A percentile compares a stretch with the other conserved stretches of the same genome.
phyloP scores from a whole-genome alignment of 2,888 invertebrate species.

The Clitarchus hookeri region DNA sequence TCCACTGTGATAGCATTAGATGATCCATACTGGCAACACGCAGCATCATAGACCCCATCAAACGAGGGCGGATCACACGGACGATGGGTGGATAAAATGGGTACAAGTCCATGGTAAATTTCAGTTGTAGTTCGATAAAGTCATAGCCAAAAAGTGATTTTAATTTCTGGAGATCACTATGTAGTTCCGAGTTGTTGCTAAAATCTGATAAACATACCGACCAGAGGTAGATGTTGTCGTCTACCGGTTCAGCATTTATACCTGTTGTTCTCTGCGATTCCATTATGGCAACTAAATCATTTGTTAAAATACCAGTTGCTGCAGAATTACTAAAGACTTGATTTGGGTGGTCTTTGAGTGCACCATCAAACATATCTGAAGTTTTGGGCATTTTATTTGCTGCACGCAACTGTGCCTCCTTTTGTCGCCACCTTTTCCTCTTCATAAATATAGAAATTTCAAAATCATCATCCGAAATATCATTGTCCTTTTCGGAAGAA shows the following conservation, averaged over 20 bases:
- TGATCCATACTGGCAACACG: constrained; percentile 48
- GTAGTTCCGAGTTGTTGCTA: constrained; percentile 44
- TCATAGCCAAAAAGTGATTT: constrained; percentile 49
- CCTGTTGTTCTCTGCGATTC: constrained; percentile 47
- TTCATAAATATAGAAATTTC: constrained; percentile 39
- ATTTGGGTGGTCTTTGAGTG: constrained; percentile 43
- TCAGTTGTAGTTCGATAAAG: constrained; percentile 52
- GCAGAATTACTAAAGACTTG: constrained; percentile 52
- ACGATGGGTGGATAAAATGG: constrained; percentile 53
- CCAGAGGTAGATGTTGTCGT: constrained; percentile 53
- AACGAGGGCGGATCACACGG: constrained; percentile 51
- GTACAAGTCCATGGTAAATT: constrained; percentile 52
- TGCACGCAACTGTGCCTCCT: constrained; percentile 43
- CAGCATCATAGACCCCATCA: constrained; percentile 48
- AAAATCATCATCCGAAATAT: constrained; percentile 39
- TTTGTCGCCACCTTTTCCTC: constrained; percentile 42
- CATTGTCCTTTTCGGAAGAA: constrained; percentile 34
- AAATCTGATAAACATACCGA: constrained; percentile 50
- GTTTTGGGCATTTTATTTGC: constrained; percentile 41
- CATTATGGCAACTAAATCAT: constrained; percentile 52
- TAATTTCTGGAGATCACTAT: constrained; percentile 48
- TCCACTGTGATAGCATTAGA: constrained; percentile 52
- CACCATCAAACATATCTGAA: constrained; percentile 41
- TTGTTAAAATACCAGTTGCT: constrained; percentile 52
- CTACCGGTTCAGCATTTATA: constrained; percentile 51